Evolutionary conservation across 2,113 vertebrate genomes (phyloP).

Genomic region (Capreolus pygargus): DNA sequence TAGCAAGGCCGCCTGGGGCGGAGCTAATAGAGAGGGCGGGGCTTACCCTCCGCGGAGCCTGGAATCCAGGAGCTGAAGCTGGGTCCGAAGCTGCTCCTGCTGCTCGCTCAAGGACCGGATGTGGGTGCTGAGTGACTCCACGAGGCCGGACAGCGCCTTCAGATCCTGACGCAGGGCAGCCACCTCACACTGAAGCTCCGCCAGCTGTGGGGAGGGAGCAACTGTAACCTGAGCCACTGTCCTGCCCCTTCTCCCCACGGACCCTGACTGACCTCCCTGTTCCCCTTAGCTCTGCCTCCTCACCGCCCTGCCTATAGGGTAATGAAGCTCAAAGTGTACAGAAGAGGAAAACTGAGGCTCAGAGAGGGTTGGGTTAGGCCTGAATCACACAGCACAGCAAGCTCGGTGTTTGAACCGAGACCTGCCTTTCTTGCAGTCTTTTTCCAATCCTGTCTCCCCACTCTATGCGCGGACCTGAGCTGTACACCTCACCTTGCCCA

Average conservation of each 20-base stretch:
- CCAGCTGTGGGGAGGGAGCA: conserved; percentile 72
- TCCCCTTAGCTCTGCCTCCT: not conserved
- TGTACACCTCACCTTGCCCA: conserved; percentile 69
- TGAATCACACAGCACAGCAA: not conserved
- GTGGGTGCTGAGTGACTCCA: conserved; percentile 66
- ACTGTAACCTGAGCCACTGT: not conserved
- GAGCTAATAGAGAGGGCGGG: not conserved
- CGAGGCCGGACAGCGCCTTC: conserved; percentile 71
- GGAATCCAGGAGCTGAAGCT: conserved; percentile 43
- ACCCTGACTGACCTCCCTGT: not conserved
- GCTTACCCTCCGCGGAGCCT: conserved; percentile 34
- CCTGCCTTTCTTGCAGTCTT: not conserved
- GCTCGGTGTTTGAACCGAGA: not conserved
- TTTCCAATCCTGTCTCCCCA: not conserved
- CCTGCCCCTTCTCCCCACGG: not conserved
- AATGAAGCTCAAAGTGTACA: not conserved
- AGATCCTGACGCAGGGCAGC: conserved; percentile 80
- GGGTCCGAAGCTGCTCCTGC: conserved; percentile 31
- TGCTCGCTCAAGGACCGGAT: conserved; percentile 31
- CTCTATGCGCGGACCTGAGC: not conserved
- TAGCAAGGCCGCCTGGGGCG: no score
- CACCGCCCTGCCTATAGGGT: not conserved
- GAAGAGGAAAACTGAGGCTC: not conserved
- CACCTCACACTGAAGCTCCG: conserved; percentile 82
- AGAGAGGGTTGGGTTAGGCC: not conserved